These are phyloP conservation scores for Leptinotarsa texana DNA, from an alignment of 1,140 invertebrate genomes.

Conservation along the genomic window DNA sequence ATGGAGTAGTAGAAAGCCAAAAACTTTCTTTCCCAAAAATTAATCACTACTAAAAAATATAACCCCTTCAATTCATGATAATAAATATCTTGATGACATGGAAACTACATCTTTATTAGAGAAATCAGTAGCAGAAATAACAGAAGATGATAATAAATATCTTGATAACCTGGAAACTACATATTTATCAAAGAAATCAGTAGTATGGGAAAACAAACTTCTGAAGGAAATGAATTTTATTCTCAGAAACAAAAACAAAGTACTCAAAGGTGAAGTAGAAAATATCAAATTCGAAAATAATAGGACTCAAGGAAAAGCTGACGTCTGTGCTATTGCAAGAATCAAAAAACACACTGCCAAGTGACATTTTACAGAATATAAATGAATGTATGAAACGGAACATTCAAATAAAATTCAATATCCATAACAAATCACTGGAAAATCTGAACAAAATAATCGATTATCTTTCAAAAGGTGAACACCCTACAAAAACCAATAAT, in stretches of 20 bases:
- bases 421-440: background rate
- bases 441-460: background rate
- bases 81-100: background rate
- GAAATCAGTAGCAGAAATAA: background rate
- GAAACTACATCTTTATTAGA: background rate
- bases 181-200: no score
- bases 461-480: background rate
- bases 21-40: no score
- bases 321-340: background rate
- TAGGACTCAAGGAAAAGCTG: background rate
- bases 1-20: no score
- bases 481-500: background rate
- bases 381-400: no score
- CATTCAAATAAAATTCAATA: background rate
- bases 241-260: no score
- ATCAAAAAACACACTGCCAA: background rate
- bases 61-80: no score
- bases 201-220: no score
- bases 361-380: no score
- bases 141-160: background rate
- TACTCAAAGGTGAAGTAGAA: background rate
- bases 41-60: no score
- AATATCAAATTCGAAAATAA: background rate
- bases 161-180: no score
- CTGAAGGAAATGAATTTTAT: no score